A percentile compares a stretch with the other conserved stretches of the same genome.
phyloP scores from a whole-genome alignment of 2,797 vertebrate genomes.

The Sebastes alutus region DNA sequence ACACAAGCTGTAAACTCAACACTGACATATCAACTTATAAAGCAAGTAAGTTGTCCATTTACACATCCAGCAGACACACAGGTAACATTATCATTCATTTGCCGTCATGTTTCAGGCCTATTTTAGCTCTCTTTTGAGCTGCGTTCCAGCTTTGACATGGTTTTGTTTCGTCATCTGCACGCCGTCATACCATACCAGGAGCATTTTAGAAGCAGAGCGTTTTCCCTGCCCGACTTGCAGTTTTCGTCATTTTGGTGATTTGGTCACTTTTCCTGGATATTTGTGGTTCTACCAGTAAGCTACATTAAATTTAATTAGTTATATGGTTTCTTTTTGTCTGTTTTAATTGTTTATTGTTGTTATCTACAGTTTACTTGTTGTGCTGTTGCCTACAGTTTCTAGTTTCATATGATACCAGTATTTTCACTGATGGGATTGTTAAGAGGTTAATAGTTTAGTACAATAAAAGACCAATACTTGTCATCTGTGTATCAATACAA shows the following conservation, averaged over 20 bases:
- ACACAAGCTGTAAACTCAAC: neutral
- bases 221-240: neutral
- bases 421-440: too few species aligned
- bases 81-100: neutral
- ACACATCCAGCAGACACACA: neutral
- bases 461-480: too few species aligned
- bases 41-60: neutral
- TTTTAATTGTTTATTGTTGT: neutral
- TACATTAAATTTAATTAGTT: neutral
- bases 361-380: neutral
- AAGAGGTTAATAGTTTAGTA: too few species aligned
- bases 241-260: neutral
- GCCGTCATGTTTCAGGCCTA: neutral
- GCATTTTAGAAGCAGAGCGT: neutral
- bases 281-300: neutral
- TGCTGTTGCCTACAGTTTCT: too few species aligned
- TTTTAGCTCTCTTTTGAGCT: neutral
- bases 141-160: too few species aligned
- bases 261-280: neutral
- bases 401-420: too few species aligned
- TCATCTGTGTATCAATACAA: too few species aligned
- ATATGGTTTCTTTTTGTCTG: neutral
- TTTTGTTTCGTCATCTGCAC: too few species aligned
- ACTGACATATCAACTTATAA: neutral
- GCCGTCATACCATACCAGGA: neutral